Evolutionary conservation across 2,888 invertebrate species (phyloP).

Genomic region (Leucania comma): DNA sequence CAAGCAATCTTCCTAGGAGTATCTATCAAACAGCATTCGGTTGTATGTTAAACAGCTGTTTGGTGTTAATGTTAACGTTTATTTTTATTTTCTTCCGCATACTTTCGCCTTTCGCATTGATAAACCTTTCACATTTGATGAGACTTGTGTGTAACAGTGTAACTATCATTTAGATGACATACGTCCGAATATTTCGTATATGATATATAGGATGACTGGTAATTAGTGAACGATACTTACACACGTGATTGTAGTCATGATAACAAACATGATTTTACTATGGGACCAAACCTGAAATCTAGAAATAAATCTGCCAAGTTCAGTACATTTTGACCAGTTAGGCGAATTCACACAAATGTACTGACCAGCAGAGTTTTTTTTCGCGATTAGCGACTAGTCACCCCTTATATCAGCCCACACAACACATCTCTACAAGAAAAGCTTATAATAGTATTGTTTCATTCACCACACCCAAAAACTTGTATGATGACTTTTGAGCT

Average conservation of each 20-base stretch:
- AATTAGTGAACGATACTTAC: too few species aligned
- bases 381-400: too few species aligned
- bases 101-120: slow-evolving; percentile 54
- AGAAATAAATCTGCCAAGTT: too few species aligned
- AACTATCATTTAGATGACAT: slow-evolving; percentile 38
- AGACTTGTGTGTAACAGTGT: slow-evolving; percentile 22
- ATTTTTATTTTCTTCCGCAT: slow-evolving; percentile 32
- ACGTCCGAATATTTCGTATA: slow-evolving; percentile 10
- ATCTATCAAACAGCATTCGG: slow-evolving; percentile 8
- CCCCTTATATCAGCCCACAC: too few species aligned
- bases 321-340: too few species aligned
- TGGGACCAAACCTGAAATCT: too few species aligned
- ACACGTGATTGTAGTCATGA: too few species aligned
- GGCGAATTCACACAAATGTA: too few species aligned
- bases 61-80: slow-evolving; percentile 39
- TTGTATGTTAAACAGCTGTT: slow-evolving; percentile 46
- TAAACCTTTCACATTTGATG: slow-evolving; percentile 58
- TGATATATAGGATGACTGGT: too few species aligned
- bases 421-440: slow-evolving; percentile 1
- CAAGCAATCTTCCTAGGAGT: background rate
- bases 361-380: too few species aligned
- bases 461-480: slow-evolving; percentile 14
- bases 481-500: slow-evolving; percentile 7
- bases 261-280: too few species aligned
- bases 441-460: slow-evolving; percentile 26